Evolutionary conservation across 2,888 invertebrate genomes (phyloP).

Genomic region (Brachynemurus nebulosus): DNA sequence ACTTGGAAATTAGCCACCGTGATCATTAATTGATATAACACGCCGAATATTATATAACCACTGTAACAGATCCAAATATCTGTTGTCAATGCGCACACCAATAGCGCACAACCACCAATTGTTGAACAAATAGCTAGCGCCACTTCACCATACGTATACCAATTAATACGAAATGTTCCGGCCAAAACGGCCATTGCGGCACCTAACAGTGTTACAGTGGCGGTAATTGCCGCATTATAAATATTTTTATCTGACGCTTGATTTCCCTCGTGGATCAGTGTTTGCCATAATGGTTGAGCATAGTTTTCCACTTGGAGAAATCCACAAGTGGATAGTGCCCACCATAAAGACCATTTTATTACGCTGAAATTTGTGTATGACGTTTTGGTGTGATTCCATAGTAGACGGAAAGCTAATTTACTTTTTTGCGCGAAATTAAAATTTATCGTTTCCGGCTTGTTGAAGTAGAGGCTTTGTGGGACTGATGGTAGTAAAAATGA

Average conservation of each 20-base stretch:
- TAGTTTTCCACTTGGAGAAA: constrained; percentile 61
- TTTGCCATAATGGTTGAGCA: constrained; percentile 72
- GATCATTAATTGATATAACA: constrained; percentile 66
- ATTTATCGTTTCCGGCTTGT: constrained; percentile 29
- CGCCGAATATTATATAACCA: constrained; percentile 60
- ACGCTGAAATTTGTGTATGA: constrained; percentile 46
- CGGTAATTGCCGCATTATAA: constrained; percentile 75
- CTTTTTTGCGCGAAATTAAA: constrained; percentile 13
- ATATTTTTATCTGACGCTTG: constrained; percentile 19
- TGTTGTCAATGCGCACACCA: constrained; percentile 22
- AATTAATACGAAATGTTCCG: constrained; percentile 33
- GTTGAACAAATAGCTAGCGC: constrained; percentile 35
- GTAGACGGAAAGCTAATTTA: constrained; percentile 31
- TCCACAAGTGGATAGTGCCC: constrained; percentile 59
- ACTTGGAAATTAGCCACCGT: constrained; percentile 79
- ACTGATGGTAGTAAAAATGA: constrained; percentile 62
- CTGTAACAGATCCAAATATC: constrained; percentile 40
- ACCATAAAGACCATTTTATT: constrained; percentile 65
- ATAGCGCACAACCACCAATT: constrained; percentile 39
- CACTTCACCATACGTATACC: constrained; percentile 33
- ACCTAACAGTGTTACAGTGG: constrained; percentile 53
- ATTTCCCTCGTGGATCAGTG: neutral
- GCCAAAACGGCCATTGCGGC: constrained; percentile 44
- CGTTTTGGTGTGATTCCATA: constrained; percentile 41
- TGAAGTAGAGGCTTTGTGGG: constrained; percentile 63